Percentiles rank a stretch among this genome's conserved stretches.
Conservation (phyloP, 2,888 invertebrate genomes). For the Nomada fabriciana region DNA sequence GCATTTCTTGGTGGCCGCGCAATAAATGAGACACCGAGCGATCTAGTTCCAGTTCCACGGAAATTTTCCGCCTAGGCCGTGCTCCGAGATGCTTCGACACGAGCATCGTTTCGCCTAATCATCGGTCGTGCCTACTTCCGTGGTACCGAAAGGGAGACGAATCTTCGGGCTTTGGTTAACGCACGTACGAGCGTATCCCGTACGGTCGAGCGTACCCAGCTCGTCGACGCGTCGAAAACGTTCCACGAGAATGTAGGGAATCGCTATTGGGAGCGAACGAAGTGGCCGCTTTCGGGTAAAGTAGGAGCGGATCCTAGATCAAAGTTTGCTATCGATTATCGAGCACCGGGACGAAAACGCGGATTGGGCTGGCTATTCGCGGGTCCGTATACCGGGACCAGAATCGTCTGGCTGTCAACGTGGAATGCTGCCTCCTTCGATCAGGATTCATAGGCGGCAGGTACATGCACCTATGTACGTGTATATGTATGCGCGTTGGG, state of each 20-base stretch:
- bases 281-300: background rate
- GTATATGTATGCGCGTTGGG: slow-evolving; percentile 34
- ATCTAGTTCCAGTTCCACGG: slow-evolving; percentile 45
- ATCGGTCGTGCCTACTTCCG: slow-evolving; percentile 50
- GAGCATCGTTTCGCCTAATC: slow-evolving; percentile 57
- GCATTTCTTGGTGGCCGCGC: slow-evolving; percentile 12
- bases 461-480: background rate
- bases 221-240: background rate
- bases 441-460: slow-evolving; percentile 35
- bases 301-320: fast-evolving
- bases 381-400: slow-evolving; percentile 76
- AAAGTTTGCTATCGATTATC: slow-evolving; percentile 3
- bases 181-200: too few relatives aligned
- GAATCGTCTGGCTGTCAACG: slow-evolving; percentile 39
- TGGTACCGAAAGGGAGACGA: slow-evolving; percentile 32
- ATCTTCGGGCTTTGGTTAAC: slow-evolving; percentile 30
- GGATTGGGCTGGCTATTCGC: slow-evolving; percentile 73
- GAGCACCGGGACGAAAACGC: slow-evolving; percentile 30
- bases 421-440: slow-evolving; percentile 70
- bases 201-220: too few relatives aligned
- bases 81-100: background rate
- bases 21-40: slow-evolving; percentile 42
- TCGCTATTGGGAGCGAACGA: too few relatives aligned
- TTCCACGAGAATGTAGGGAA: background rate
- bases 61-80: slow-evolving; percentile 30